A percentile compares a stretch with the other conserved stretches of the same genome.
Evolutionary conservation across 2,113 vertebrate genomes (phyloP).

Genomic region (Piaya cayana): DNA sequence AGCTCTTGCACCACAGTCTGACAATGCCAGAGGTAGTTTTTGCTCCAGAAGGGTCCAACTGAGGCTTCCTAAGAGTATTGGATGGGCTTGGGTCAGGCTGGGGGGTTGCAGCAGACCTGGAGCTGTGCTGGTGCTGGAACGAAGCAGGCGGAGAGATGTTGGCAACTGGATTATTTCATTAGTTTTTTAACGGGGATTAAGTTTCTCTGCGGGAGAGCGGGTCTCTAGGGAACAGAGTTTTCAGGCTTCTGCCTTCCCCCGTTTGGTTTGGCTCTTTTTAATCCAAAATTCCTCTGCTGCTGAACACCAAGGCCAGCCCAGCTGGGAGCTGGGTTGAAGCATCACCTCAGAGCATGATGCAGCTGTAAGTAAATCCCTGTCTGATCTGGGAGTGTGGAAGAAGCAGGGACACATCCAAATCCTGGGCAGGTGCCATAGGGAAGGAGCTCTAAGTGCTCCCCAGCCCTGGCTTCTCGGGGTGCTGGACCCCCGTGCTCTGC

Average conservation of each 20-base stretch:
- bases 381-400: background rate
- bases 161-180: conserved; percentile 41
- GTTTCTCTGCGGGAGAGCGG: conserved; percentile 30
- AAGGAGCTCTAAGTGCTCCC: background rate
- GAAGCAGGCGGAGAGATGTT: background rate
- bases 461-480: accelerated
- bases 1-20: background rate
- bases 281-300: conserved; percentile 40
- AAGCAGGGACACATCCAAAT: background rate
- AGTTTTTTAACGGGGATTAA: conserved; percentile 49
- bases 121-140: background rate
- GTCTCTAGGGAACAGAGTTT: conserved; percentile 37
- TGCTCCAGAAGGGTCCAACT: accelerated
- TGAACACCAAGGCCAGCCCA: background rate
- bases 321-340: background rate
- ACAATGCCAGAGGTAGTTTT: background rate
- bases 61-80: background rate
- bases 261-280: background rate
- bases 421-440: background rate
- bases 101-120: background rate
- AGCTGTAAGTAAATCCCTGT: background rate
- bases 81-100: background rate
- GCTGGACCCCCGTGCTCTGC: background rate
- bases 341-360: background rate
- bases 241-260: background rate